Evolutionary conservation across 2,888 invertebrate species (phyloP), one percentile per base, ranked within the genome.

Genomic region (Idaea aversata): DNA sequence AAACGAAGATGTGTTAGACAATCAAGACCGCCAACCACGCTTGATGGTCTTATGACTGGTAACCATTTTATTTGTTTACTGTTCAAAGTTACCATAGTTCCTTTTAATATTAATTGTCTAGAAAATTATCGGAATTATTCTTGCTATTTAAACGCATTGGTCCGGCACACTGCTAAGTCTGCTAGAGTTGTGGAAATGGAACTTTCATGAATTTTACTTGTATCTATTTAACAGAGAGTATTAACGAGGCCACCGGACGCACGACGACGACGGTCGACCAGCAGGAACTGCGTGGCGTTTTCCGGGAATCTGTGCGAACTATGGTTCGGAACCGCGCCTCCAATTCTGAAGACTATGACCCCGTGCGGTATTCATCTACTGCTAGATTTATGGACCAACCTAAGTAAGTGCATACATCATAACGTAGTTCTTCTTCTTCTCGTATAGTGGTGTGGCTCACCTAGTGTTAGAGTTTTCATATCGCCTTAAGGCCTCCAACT

Each of bases 1-100:
- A 95, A 98, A 68, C 95, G 98, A 71, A 97, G 97, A 85, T 94
- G 98, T 71, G 93, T 96, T 58, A 82, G 87, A 0, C 83, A 85
- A 63, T 61, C 79, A 4, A 77, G 88, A 0, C 88, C 91, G 6
- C 73, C 87, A 0, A 74, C 83, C 0, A 85, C 83, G 0, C 81
- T 90, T 15, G 81, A 84, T 15, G 84, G 77, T 5, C 81, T 91
- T 64, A 79, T 89, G 66, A 79, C 78, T 59, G 89, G 91, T 90
- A 67, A 57, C 25, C 25, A 75, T 68, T 5, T 6, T 36, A 65
- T 68, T 16, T 59, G 6, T 59, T 25, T 16, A 34, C 7, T 6
- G 2, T 59, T 34, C 15, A 15, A 15, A 58, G 58, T 15, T 15
- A 58, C 15, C 15, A 58, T 15, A 15, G 15, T 25, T 25, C 25